phyloP scores from a whole-genome alignment of 2,113 vertebrate species.

The Piaya cayana region DNA sequence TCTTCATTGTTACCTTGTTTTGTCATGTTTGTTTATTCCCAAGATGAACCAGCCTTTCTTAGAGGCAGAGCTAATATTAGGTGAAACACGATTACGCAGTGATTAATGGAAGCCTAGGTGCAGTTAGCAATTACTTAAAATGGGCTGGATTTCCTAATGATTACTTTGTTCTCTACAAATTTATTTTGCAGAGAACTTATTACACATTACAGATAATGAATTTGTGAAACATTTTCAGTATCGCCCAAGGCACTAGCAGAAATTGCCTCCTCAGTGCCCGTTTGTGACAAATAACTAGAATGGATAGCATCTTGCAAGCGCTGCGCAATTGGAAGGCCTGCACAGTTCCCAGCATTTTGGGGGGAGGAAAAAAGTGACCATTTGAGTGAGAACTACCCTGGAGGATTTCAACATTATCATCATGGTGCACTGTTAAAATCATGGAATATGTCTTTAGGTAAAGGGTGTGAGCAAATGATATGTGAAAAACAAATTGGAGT shows the following conservation, averaged over 20 bases:
- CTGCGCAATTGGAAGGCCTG: neutral
- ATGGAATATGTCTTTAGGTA: neutral
- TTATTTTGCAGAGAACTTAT: neutral
- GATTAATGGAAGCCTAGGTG: neutral
- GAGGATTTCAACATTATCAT: neutral
- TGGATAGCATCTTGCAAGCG: neutral
- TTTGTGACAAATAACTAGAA: neutral
- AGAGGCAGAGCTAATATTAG: neutral
- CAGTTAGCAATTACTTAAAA: neutral
- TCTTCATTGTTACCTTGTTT: neutral
- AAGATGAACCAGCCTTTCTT: neutral
- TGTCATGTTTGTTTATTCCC: neutral
- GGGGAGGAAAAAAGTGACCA: fast-evolving
- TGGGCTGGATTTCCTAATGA: neutral
- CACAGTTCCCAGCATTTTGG: neutral
- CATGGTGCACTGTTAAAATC: neutral
- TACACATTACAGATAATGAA: neutral
- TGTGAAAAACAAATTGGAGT: neutral
- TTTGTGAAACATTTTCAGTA: neutral
- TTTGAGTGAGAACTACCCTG: neutral
- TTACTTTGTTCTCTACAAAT: neutral
- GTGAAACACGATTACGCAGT: neutral
- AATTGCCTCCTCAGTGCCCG: neutral
- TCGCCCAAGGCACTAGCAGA: neutral
- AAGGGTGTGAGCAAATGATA: neutral